Conservation (phyloP, 2,113 vertebrate species). For the Chloebia gouldiae region DNA sequence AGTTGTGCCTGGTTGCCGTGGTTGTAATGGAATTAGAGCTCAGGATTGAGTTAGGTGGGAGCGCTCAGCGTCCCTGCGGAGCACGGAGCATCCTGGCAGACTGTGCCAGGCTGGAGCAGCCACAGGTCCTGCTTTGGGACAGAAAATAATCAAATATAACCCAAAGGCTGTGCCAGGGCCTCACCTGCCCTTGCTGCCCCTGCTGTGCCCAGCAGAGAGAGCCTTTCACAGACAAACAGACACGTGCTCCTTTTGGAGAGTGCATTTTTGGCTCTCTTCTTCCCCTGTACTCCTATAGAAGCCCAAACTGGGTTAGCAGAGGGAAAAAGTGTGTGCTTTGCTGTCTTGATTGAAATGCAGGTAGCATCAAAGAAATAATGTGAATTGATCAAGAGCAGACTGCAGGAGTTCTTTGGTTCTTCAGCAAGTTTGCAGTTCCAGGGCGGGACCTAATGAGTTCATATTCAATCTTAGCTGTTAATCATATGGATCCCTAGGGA, state of each 20-base stretch:
- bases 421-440: neutral
- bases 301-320: neutral
- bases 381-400: neutral
- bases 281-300: neutral
- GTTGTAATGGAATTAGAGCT: neutral
- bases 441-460: neutral
- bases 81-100: neutral
- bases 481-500: neutral
- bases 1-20: neutral
- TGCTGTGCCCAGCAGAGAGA: neutral
- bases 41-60: constrained; percentile 15
- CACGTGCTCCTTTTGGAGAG: fast-evolving
- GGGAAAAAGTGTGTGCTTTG: neutral
- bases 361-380: neutral
- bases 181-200: neutral
- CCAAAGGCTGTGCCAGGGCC: neutral
- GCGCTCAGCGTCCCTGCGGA: neutral
- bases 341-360: neutral
- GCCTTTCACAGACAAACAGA: neutral
- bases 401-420: neutral
- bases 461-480: neutral
- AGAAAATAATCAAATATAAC: neutral
- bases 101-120: neutral
- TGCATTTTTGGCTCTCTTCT: neutral
- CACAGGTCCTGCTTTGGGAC: neutral